Conservation (phyloP, 1,140 invertebrate genomes). For the Rhysida immarginata region DNA sequence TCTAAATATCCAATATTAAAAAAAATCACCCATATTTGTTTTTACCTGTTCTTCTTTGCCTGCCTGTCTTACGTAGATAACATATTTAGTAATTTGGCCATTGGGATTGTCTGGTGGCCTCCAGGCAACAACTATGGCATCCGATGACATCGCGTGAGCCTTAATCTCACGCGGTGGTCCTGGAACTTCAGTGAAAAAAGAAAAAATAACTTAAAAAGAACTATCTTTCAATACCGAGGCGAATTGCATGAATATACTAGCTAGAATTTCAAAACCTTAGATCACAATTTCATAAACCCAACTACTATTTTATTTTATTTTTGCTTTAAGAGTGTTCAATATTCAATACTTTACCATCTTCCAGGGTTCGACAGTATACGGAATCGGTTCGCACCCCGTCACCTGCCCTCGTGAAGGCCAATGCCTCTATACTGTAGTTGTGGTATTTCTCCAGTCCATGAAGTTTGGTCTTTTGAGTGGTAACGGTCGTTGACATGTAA, state of each 20-base stretch:
- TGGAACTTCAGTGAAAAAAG: no score
- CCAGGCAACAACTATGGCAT: slow-evolving; percentile 33
- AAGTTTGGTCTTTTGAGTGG: slow-evolving; percentile 25
- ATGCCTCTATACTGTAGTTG: slow-evolving; percentile 35
- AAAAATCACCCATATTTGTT: neutral
- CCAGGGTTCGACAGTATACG: slow-evolving; percentile 31
- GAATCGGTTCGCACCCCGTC: slow-evolving; percentile 34
- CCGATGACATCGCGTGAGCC: slow-evolving; percentile 27
- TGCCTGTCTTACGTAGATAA: slow-evolving; percentile 22
- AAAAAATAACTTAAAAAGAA: no score
- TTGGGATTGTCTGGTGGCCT: slow-evolving; percentile 30
- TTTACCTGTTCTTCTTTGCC: slow-evolving; percentile 6
- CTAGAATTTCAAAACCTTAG: no score
- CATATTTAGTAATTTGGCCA: slow-evolving; percentile 32
- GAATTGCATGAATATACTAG: no score
- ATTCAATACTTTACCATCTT: slow-evolving; percentile 33
- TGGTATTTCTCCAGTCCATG: slow-evolving; percentile 34
- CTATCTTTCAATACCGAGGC: no score
- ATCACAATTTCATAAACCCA: no score
- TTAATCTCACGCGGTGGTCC: slow-evolving; percentile 31
- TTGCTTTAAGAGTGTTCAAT: no score
- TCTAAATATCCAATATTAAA: no score
- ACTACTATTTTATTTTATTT: no score
- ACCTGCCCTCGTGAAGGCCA: slow-evolving; percentile 38
- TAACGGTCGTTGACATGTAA: no score